Base-by-base conservation (phyloP, 1,140 invertebrate genomes). In the Drosophila saltans region DNA sequence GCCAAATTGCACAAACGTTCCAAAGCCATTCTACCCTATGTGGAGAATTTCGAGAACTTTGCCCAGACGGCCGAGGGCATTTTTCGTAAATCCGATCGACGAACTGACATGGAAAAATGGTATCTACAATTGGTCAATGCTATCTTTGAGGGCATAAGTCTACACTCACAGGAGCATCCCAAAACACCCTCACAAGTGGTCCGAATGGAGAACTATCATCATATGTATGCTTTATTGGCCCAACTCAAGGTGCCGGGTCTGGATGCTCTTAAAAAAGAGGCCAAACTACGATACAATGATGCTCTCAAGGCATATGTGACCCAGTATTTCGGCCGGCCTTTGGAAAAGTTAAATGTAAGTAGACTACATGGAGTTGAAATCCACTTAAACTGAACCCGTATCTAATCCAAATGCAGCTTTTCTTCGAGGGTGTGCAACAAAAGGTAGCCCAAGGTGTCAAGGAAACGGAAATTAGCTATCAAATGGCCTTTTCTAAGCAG, bases 121-220 rank as follows among this genome's bases (percentile, higher is more conserved):
- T 99, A 99, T 92, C 94, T 95, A 7, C 95, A 96, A 92, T 93
- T 99, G 62, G 95, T 98, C 1, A 94, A 93, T 69, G 96, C 95
- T n/a, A 97, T 99, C 93, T 96, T 98, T 93, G 96, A 97, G 78
- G 96, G 95, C 64, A 97, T 99, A 69, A 93, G 95, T 8, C 93
- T 95, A 16, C 96, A 98, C 75, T 95, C 97, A 33, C 94, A 94
- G 63, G 97, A 98, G 83, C 98, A 99, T 92, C 95, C 96, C 67
- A 98, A 98, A 93, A 99, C 98, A 26, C 98, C 98, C 11, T 95
- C 95, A 59, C 97, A 99, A 94, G 98, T 99, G 52, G 95, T 99
- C 41, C 97, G 97, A 93, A 97, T 99, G 96, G 97, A 99, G 94
- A 99, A 99, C 93, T 99, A 97, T 92, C 98, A 99, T 94, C 96